Evolutionary conservation across 2,888 invertebrate species (phyloP).

Genomic region (Corythucha ciliata): DNA sequence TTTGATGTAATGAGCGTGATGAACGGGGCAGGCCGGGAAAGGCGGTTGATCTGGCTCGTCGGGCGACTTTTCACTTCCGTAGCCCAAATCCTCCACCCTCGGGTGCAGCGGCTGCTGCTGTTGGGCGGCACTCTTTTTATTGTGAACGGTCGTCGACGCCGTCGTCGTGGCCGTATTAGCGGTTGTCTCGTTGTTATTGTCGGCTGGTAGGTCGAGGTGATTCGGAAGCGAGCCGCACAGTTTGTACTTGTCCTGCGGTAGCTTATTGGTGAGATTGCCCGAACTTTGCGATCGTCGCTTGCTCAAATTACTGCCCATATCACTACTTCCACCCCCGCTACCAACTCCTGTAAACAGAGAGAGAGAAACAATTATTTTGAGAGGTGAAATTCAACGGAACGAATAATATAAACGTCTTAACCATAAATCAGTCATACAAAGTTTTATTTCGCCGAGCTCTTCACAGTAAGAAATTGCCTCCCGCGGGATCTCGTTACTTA

Average conservation of each 20-base stretch:
- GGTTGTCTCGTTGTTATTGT: conserved; percentile 34
- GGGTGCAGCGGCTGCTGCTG: conserved; percentile 15
- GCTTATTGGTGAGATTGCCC: conserved; percentile 49
- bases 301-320: conserved; percentile 71
- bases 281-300: conserved; percentile 63
- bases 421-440: too few species aligned
- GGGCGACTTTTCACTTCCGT: conserved; percentile 65
- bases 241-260: conserved; percentile 40
- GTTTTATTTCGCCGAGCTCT: too few species aligned
- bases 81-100: conserved; percentile 53
- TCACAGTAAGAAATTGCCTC: too few species aligned
- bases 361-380: not conserved
- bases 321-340: conserved; percentile 34
- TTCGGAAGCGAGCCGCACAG: conserved; percentile 57
- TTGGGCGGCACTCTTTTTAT: conserved; percentile 13
- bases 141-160: conserved; percentile 11
- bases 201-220: conserved; percentile 50
- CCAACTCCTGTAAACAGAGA: conserved; percentile 24
- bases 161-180: conserved; percentile 16
- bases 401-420: too few species aligned
- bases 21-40: conserved; percentile 32
- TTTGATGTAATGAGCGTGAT: conserved; percentile 31
- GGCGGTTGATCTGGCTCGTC: conserved; percentile 49
- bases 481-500: too few species aligned
- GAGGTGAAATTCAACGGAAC: too few species aligned